These are phyloP conservation scores for Pelusios castaneus DNA, from an alignment of 2,113 vertebrate species.

Conservation along the genomic window DNA sequence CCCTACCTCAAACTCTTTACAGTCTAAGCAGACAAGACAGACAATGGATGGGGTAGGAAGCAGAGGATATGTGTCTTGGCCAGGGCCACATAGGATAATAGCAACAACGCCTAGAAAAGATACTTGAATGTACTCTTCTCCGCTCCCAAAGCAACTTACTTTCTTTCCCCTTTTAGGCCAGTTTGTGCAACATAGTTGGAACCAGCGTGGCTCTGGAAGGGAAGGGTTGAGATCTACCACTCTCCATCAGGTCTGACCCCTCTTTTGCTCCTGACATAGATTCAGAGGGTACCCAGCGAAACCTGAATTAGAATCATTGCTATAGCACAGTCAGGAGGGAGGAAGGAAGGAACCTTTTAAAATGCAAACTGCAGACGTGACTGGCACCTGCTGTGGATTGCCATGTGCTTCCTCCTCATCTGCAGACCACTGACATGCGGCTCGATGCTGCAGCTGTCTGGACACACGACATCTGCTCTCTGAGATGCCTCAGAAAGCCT, in stretches of 20 bases:
- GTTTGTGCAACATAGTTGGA: not conserved
- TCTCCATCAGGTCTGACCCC: not conserved
- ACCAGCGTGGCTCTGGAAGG: not conserved
- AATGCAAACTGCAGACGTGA: not conserved
- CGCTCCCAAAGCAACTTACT: not conserved
- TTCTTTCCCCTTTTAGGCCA: not conserved
- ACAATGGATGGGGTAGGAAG: rapidly evolving
- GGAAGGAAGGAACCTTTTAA: not conserved
- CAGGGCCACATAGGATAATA: rapidly evolving
- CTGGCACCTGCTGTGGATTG: not conserved
- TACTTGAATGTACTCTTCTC: not conserved
- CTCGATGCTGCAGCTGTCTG: not conserved
- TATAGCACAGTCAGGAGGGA: not conserved
- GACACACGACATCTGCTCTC: too few species aligned
- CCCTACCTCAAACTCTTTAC: not conserved
- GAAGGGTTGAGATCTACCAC: too few species aligned
- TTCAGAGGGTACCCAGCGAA: not conserved
- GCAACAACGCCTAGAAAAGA: not conserved
- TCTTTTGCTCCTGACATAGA: not conserved
- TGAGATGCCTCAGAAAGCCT: not conserved
- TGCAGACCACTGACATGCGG: not conserved
- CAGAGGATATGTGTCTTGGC: not conserved
- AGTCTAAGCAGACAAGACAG: not conserved
- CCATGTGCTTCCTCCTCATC: not conserved
- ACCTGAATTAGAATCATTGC: not conserved